Evolutionary conservation across 2,113 vertebrate genomes (phyloP), one percentile per base, ranked within the genome.

Genomic region (Verasper variegatus): DNA sequence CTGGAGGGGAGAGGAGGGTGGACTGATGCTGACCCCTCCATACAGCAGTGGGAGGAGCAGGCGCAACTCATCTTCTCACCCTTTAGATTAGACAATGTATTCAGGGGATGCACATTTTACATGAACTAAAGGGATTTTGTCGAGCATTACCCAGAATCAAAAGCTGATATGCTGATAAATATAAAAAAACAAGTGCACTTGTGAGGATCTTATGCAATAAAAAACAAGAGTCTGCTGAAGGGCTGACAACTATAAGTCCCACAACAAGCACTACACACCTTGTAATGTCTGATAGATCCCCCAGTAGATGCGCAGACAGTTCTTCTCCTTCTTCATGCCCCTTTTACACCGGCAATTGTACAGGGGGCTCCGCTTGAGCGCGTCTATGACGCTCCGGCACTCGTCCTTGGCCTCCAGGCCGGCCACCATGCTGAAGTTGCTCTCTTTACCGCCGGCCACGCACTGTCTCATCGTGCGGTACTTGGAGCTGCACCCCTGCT

Each of bases 241-340:
- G 9, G 7, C 31, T 35, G 31, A 35, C 7, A 35, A 35, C 31
- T 40, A 2, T 12, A 35, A 35, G 35, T 9, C 35, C 35, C 40
- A 42, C 40, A 42, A 12, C 40, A 13, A 13, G 11, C 40, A 3
- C 40, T 42, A 42, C 3, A 11, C 40, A 42, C 98, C 97, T 95
- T 98, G 97, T 72, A 99, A 92, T 59, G 96, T 96, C 94, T 97
- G 98, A 88, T 99, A 99, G 94, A 98, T 96, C 84, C 97, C 97
- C 98, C 98, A 99, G 92, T 98, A 99, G 80, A 99, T 97, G 80
- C 98, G 96, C 89, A 99, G 94, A 81, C 98, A 99, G 90, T 98
- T 97, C 87, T 99, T 99, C 91, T 99, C 98, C 59, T 99, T 99
- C 95, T 98, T 99, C 98, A 99, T 99, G 71, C 96, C 97, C 80